phyloP scores from a whole-genome alignment of 2,888 invertebrate species.

The Podotricha telesiphe region DNA sequence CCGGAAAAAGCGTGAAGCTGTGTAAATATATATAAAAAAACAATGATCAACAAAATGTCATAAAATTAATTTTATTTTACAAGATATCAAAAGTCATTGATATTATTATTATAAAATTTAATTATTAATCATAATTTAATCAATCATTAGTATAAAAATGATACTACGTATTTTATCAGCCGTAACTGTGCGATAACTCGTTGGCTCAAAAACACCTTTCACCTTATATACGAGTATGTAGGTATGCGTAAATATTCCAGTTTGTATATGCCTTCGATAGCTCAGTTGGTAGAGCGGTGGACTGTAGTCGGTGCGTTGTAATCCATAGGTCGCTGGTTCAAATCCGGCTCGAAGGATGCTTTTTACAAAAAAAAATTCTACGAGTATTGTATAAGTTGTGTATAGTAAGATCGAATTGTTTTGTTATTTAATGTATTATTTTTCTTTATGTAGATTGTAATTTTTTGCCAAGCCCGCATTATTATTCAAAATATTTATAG shows the following conservation, averaged over 20 bases:
- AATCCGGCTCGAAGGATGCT: constrained; percentile 77
- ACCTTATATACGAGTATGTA: constrained; percentile 14
- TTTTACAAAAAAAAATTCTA: constrained; percentile 17
- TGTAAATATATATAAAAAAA: too few species aligned
- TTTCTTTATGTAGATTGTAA: too few species aligned
- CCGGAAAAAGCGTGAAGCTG: too few species aligned
- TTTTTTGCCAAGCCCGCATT: too few species aligned
- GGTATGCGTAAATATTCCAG: constrained; percentile 2
- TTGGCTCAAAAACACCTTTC: constrained; percentile 10
- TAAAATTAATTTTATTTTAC: background rate
- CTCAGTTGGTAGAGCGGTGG: constrained; percentile 85
- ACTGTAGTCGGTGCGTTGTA: constrained; percentile 70
- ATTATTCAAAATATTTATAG: too few species aligned
- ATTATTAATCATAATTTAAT: too few species aligned
- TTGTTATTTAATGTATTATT: too few species aligned
- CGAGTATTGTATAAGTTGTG: too few species aligned
- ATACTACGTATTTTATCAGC: constrained; percentile 3
- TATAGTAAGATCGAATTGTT: too few species aligned
- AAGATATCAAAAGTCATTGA: background rate
- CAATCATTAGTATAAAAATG: background rate
- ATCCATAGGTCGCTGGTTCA: constrained; percentile 86
- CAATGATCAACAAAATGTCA: too few species aligned
- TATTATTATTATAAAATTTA: too few species aligned
- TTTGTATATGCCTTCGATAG: constrained; percentile 72
- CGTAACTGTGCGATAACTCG: constrained; percentile 6